These are phyloP conservation scores for Lophochroa leadbeateri DNA, from an alignment of 2,113 vertebrate genomes.

Conservation along the genomic window DNA sequence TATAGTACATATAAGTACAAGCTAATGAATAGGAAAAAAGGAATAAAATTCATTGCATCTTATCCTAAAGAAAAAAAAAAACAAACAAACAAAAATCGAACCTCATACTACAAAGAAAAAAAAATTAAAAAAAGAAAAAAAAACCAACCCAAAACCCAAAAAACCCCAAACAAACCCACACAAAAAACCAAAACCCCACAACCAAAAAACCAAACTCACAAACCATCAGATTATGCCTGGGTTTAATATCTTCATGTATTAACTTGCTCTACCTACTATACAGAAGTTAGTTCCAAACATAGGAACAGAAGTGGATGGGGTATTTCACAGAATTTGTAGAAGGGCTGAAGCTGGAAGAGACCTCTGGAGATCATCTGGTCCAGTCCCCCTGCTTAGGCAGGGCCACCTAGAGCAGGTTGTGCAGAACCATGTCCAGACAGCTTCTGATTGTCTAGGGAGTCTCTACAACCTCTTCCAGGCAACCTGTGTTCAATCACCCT, in stretches of 20 bases:
- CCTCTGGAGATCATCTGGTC: not conserved
- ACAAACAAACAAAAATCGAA: not conserved
- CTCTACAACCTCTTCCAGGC: not conserved
- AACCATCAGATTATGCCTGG: not conserved
- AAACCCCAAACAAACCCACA: not conserved
- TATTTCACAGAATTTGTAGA: not conserved
- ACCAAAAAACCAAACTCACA: not conserved
- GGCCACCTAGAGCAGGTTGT: not conserved
- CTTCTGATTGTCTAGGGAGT: not conserved
- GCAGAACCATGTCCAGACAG: not conserved
- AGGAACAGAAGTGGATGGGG: not conserved
- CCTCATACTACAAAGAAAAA: not conserved
- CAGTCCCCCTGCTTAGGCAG: not conserved
- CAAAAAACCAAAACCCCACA: not conserved
- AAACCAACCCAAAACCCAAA: not conserved
- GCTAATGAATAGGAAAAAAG: not conserved
- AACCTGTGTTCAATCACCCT: not conserved
- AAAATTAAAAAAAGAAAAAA: not conserved
- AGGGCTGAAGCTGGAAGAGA: not conserved
- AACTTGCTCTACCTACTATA: not conserved
- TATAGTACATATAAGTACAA: not conserved
- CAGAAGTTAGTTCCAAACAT: not conserved
- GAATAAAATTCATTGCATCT: not conserved
- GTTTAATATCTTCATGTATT: not conserved
- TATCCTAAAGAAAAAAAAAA: not conserved